Evolutionary conservation across 2,113 vertebrate genomes (phyloP).

Genomic region (Spizaetus ornatus): DNA sequence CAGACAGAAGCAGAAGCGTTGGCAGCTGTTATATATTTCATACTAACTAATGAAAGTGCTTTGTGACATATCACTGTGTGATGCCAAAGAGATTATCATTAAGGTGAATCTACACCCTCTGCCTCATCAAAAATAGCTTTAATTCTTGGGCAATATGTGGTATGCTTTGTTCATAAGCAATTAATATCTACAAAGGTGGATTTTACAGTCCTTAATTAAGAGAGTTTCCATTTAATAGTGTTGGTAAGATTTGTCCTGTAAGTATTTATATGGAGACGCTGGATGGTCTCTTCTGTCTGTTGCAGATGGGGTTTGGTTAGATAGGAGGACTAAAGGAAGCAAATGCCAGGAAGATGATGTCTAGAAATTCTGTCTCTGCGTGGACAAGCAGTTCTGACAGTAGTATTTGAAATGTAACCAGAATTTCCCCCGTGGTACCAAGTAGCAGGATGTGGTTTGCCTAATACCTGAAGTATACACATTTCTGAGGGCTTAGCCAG

Average conservation of each 20-base stretch:
- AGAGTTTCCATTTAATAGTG: not conserved
- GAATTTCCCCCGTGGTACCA: not conserved
- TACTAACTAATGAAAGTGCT: not conserved
- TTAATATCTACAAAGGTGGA: not conserved
- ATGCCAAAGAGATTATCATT: not conserved
- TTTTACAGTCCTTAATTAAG: not conserved
- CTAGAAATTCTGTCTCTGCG: not conserved
- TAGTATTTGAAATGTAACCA: not conserved
- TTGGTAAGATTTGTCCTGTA: not conserved
- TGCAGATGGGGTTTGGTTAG: not conserved
- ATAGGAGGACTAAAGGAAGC: not conserved
- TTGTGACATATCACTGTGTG: not conserved
- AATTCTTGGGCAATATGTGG: not conserved
- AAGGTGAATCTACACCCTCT: not conserved
- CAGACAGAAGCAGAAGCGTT: not conserved
- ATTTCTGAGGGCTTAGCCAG: not conserved
- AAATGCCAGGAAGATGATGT: not conserved
- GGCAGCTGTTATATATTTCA: not conserved
- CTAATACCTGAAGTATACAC: not conserved
- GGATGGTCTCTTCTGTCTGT: not conserved
- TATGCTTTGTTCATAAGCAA: not conserved
- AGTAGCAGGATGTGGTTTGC: not conserved
- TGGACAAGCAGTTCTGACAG: not conserved
- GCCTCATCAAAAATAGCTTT: not conserved
- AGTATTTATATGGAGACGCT: not conserved